Conservation (phyloP, 2,888 invertebrate genomes). For the Stenichneumon culpator region DNA sequence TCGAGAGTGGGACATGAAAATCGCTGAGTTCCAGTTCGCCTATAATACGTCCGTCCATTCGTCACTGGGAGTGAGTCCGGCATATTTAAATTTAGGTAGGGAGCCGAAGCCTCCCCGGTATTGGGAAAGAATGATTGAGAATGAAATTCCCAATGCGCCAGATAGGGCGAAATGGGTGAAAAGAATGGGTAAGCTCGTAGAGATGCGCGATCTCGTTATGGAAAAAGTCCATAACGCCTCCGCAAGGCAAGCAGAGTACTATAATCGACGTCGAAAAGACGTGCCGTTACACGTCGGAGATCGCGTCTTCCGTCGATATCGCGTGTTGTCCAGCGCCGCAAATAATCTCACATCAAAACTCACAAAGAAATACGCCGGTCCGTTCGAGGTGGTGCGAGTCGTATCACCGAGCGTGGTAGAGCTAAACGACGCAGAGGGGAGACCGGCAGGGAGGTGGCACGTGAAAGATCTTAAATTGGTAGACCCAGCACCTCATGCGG, state of each 20-base stretch:
- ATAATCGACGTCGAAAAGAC: slow-evolving; percentile 29
- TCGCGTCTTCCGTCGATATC: too few relatives aligned
- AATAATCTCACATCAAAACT: too few relatives aligned
- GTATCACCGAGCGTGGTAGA: background rate
- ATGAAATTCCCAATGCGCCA: background rate
- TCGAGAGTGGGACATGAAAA: slow-evolving; percentile 72
- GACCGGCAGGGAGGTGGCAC: too few relatives aligned
- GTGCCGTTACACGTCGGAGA: background rate
- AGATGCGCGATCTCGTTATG: background rate
- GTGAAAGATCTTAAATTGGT: slow-evolving; percentile 5
- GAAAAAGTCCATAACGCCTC: background rate
- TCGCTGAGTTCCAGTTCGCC: slow-evolving; percentile 74
- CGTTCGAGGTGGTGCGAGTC: background rate
- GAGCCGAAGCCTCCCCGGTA: slow-evolving; percentile 49
- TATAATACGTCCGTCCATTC: slow-evolving; percentile 73
- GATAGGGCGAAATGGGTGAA: background rate
- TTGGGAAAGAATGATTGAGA: background rate
- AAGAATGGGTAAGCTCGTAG: background rate
- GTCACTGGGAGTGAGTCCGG: slow-evolving; percentile 71
- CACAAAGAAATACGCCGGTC: background rate
- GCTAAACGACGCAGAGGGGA: background rate
- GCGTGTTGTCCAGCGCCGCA: too few relatives aligned
- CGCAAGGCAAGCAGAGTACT: slow-evolving; percentile 43
- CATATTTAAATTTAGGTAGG: slow-evolving; percentile 73
- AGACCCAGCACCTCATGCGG: too few relatives aligned